phyloP scores from a whole-genome alignment of 2,888 invertebrate genomes.

The Pterostichus madidus region DNA sequence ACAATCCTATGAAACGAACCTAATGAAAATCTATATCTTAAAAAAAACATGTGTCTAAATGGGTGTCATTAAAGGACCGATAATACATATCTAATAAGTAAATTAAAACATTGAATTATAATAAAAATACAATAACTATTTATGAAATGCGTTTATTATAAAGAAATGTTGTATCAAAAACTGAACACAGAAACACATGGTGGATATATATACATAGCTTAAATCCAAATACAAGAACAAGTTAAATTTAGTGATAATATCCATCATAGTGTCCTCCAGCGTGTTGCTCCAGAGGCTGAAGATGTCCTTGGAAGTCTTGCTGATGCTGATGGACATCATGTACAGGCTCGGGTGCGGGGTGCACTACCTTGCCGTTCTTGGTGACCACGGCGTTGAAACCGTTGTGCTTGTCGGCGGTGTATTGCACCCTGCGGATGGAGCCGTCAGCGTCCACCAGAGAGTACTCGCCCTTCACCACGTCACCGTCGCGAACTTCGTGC shows the following conservation, averaged over 20 bases:
- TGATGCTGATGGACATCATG: conserved; percentile 30
- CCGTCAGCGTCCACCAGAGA: conserved; percentile 58
- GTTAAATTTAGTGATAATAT: conserved; percentile 14
- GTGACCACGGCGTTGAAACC: conserved; percentile 57
- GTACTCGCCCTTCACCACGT: conserved; percentile 56
- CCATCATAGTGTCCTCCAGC: neutral
- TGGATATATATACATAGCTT: neutral
- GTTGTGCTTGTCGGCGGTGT: conserved; percentile 58
- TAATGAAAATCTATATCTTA: too few relatives aligned
- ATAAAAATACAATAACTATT: neutral
- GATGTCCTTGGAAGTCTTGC: conserved; percentile 1
- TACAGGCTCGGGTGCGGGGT: conserved; percentile 21
- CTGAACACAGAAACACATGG: conserved; percentile 18
- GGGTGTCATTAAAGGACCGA: too few relatives aligned
- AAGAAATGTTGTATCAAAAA: conserved; percentile 14
- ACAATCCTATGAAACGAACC: too few relatives aligned
- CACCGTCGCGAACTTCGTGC: conserved; percentile 54
- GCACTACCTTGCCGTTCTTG: conserved; percentile 52
- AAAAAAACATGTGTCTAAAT: too few relatives aligned
- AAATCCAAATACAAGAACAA: neutral
- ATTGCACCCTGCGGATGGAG: conserved; percentile 53
- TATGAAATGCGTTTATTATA: conserved; percentile 28
- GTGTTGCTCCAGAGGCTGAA: neutral
- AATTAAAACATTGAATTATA: neutral
- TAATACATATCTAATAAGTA: too few relatives aligned